phyloP scores from a whole-genome alignment of 1,140 invertebrate genomes.

The Harlomillsia oculata region DNA sequence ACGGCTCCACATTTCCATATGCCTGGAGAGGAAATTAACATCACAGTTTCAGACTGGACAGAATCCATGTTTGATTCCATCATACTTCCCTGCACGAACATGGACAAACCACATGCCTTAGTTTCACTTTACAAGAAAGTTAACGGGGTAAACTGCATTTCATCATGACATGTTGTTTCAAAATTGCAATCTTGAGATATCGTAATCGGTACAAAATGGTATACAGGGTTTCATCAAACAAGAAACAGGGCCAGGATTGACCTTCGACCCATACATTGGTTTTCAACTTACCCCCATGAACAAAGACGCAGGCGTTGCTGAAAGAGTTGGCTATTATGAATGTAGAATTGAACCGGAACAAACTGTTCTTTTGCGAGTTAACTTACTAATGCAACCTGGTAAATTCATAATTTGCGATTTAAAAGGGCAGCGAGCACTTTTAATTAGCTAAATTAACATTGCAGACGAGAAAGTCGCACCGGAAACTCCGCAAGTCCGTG shows the following conservation, averaged over 20 bases:
- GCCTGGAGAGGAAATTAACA: constrained; percentile 2
- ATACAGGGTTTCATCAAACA: not conserved
- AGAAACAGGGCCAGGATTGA: not conserved
- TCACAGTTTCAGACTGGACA: constrained; percentile 2
- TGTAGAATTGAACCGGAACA: not conserved
- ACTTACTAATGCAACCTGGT: not conserved
- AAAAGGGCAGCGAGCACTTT: not conserved
- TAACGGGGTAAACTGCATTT: not conserved
- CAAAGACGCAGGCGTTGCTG: not conserved
- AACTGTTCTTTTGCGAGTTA: not conserved
- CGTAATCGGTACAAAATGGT: no score
- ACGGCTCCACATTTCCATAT: not conserved
- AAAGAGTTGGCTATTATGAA: not conserved
- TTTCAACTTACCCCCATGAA: constrained; percentile 5
- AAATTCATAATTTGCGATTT: no score
- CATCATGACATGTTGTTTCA: not conserved
- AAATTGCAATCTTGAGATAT: not conserved
- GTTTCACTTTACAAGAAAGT: not conserved
- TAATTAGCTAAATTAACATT: no score
- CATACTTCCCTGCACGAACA: constrained; percentile 5
- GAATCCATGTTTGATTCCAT: not conserved
- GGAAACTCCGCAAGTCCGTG: constrained; percentile 1
- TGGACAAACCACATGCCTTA: not conserved
- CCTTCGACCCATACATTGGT: constrained; percentile 17
- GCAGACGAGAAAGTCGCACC: constrained; percentile 17